A percentile compares a stretch with the other conserved stretches of the same genome.
Conservation (phyloP, 2,113 vertebrate genomes). For the Mandrillus leucophaeus region DNA sequence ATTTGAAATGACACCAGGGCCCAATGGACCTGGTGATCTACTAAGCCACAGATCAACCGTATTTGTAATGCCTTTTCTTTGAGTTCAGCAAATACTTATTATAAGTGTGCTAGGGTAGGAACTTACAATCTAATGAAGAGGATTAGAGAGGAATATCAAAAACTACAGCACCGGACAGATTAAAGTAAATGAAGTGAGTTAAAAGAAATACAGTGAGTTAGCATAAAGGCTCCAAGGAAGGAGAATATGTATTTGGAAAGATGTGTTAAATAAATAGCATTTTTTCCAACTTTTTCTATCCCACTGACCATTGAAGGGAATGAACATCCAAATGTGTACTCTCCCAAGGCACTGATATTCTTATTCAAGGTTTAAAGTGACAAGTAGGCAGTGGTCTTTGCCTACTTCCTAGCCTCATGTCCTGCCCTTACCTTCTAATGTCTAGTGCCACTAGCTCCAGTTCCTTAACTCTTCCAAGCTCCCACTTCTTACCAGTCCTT, state of each 20-base stretch:
- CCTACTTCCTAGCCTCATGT: neutral
- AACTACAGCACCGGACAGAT: constrained; percentile 8
- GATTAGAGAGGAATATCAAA: neutral
- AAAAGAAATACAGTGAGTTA: neutral
- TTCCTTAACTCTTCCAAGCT: neutral
- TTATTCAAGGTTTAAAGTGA: neutral
- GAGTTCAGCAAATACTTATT: constrained; percentile 9
- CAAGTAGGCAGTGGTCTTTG: neutral
- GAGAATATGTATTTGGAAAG: neutral
- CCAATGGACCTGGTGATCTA: neutral
- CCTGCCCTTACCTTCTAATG: neutral
- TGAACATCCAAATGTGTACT: no score
- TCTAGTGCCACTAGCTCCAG: neutral
- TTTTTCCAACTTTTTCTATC: neutral
- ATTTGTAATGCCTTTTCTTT: neutral
- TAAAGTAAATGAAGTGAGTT: neutral
- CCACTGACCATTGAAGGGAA: neutral
- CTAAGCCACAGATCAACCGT: neutral
- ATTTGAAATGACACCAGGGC: neutral
- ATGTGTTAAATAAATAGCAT: neutral
- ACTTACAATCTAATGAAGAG: constrained; percentile 25
- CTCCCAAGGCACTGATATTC: neutral
- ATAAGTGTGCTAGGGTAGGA: neutral
- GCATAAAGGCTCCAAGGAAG: neutral
- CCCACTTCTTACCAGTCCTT: neutral